Base-by-base conservation (phyloP, 2,888 invertebrate genomes). In the Hylaea fasciaria region DNA sequence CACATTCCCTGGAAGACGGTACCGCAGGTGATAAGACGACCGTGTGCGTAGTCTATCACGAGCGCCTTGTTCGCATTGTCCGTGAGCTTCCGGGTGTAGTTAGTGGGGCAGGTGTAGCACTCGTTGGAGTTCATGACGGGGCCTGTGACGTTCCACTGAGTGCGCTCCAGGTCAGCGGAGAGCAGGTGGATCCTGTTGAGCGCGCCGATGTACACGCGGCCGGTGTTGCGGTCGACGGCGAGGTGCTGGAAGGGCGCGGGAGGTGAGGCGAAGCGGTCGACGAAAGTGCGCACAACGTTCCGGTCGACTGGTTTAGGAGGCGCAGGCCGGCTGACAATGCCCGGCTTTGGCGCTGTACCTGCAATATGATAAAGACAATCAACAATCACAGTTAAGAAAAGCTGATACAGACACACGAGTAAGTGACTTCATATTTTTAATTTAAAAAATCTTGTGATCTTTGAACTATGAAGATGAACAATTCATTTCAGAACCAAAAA, bases 21-120 rank as follows among this genome's bases (percentile, higher is more conserved):
- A 51, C 98, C 98, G 89, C 99, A 99, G 29, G 96, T 95, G 77
- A 99, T 98, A 56, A 99, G 94, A 65, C 97, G 94, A 46, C 97
- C 96, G 66, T 97, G 96, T 40, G 96, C 96, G 82, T 98, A 97
- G 91, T 98, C 98, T 78, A 99, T 97, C 66, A 98, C 96, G 78
- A 99, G 93, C 55, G 97, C 98, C 89, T 98, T 98, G 92, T 98
- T 98, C 72, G 96, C 96, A 88, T 97, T 98, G 89, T 98, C 96
- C 54, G 96, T 97, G 50, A 95, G 94, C 77, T 95, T 95, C 80
- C 96, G 96, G 64, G 94, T 93, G 59, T 95, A 95, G 79, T 95
- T 94, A 28, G 94, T 89, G 39, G 97, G 96, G 85, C 98, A 97
- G 85, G 97, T 96, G 74, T 96, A 94, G 65, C 98, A 99, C 77